Evolutionary conservation across 2,888 invertebrate species (phyloP).

Genomic region (Ophonus ardosiacus): DNA sequence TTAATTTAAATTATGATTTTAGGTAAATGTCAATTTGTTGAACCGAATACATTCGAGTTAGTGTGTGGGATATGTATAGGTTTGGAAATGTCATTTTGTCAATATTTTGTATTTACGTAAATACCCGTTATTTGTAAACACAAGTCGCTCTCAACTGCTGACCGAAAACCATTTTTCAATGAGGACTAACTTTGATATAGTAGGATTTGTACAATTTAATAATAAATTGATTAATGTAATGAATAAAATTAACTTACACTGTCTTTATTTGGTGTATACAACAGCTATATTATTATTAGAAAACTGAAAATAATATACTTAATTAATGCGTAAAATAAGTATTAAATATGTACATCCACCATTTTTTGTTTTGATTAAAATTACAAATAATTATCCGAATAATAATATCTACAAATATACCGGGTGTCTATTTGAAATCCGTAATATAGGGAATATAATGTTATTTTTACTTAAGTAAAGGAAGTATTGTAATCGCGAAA

Average conservation of each 20-base stretch:
- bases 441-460: too few relatives aligned
- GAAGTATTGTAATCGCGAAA: too few relatives aligned
- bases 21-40: constrained; percentile 33
- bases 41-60: not conserved
- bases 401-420: too few relatives aligned
- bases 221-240: not conserved
- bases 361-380: not conserved
- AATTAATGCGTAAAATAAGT: not conserved
- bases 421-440: too few relatives aligned
- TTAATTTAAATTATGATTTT: constrained; percentile 38
- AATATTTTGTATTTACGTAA: constrained; percentile 18
- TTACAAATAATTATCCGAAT: too few relatives aligned
- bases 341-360: not conserved
- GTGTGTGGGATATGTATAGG: constrained; percentile 1
- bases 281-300: not conserved
- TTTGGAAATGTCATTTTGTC: constrained; percentile 20
- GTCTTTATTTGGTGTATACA: not conserved
- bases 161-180: not conserved
- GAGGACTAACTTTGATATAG: not conserved
- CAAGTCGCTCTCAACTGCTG: not conserved
- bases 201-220: not conserved
- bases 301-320: not conserved
- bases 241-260: not conserved
- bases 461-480: too few relatives aligned
- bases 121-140: constrained; percentile 16